These are phyloP conservation scores for Sepiola atlantica DNA, from an alignment of 2,888 invertebrate species.

Conservation along the genomic window DNA sequence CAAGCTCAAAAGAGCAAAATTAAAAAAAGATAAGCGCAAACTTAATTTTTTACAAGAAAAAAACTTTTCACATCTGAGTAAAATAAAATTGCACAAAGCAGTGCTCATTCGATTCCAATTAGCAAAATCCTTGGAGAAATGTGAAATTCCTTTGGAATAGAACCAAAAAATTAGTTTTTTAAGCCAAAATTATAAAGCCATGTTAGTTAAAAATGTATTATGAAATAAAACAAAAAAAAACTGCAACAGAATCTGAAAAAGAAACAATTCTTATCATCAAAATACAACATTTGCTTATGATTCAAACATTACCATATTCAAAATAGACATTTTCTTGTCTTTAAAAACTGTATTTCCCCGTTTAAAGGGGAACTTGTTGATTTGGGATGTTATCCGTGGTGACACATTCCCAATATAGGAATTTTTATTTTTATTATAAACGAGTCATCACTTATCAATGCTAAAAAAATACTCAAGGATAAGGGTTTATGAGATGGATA, in stretches of 20 bases:
- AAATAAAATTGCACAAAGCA: not conserved
- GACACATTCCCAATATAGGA: too few species aligned
- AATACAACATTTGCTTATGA: not conserved
- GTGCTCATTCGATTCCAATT: not conserved
- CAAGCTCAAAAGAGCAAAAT: too few species aligned
- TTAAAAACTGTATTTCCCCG: too few species aligned
- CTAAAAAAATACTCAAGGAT: too few species aligned
- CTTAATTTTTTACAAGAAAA: not conserved
- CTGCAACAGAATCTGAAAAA: not conserved
- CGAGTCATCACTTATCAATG: too few species aligned
- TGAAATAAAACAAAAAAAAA: not conserved
- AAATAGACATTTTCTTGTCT: not conserved
- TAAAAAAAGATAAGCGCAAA: not conserved
- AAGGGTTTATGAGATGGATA: too few species aligned
- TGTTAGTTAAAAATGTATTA: not conserved
- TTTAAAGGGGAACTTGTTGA: too few species aligned
- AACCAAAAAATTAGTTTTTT: not conserved
- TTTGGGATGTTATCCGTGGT: too few species aligned
- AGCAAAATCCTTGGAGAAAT: not conserved
- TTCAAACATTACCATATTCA: not conserved
- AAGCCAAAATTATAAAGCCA: not conserved
- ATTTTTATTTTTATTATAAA: too few species aligned
- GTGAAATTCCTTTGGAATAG: not conserved
- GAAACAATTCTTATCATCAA: not conserved
- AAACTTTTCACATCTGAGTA: not conserved